Evolutionary conservation across 1,140 invertebrate species (phyloP), one percentile per base, ranked within the genome.

Genomic region (Pseudomyrmex pallidus): DNA sequence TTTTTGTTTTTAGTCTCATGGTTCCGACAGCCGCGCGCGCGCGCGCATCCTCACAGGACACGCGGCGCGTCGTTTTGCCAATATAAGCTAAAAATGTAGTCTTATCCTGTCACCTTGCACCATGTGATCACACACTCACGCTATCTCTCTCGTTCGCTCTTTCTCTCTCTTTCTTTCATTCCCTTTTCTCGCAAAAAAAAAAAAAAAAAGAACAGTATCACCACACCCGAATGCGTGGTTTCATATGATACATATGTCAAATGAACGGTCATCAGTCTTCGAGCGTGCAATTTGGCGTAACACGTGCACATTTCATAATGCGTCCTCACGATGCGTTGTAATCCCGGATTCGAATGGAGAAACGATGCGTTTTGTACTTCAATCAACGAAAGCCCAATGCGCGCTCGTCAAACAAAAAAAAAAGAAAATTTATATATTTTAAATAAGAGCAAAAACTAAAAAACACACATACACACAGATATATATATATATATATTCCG

Each of bases 1-100:
- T 35, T 35, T 35, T 35, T 90, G 87, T 88, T 87, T 91, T 94
- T 94, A 94, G 93, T 93, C 93, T 94, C 92, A 92, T 93, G 90
- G 90, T 92, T 91, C 35, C 91, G 91, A 92, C 92, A 91, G 88
- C 84, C 57, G 20, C 57, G 57, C 90, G 82, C 90, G 86, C 68
- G 85, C 77, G 56, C 35, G 7, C 35, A 0, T 35, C 35, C 35
- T 35, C 4, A 35, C 35, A 84, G 61, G 25, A 50, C 66, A 35
- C 76, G 68, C 48, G 85, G 86, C 87, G 87, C 88, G 88, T 90
- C 90, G 83, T 91, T 91, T 35, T 85, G 90, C 91, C 90, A 52
- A 83, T 35, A 91, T 93, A 90, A 91, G 92, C 93, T 77, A 77
- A 77, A 35, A 35, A 35, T 35, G 35, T 93, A 93, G 92, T 94